Evolutionary conservation across 2,797 vertebrate species (phyloP), one percentile per base, ranked within the genome.

Genomic region (Acanthornis magna): DNA sequence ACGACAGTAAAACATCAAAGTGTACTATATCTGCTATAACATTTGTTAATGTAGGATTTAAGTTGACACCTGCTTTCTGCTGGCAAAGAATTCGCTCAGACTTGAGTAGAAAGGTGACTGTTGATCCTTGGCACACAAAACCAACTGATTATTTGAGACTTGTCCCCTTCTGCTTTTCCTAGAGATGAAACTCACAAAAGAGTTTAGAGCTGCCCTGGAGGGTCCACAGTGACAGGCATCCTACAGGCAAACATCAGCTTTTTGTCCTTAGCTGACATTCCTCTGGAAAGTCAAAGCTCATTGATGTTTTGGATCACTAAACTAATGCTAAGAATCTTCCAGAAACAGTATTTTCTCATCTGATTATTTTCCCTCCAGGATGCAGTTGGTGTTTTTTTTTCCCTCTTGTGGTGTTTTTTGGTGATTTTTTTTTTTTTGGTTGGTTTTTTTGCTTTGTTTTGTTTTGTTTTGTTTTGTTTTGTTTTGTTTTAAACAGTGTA

Each of bases 111-210:
- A 86, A 84, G 76, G 55, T 78, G 79, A 14, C 51, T 78, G 54
- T 36, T 95, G 55, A 67, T 91, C 29, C 58, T 83, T 13, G 9
- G 82, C n/a, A 36, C 79, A 72, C 19, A 51, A 94, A 90, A 57
- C 58, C n/a, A 71, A 6, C 66, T 61, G 58, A 72, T 80, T 63
- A 63, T 74, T 91, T 77, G 26, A 88, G 73, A 86, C 68, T 83
- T 57, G 43, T 78, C 63, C 9, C 40, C 54, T 91, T 89, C 91
- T 95, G 70, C 71, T 93, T 95, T 95, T 88, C 67, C 50, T 30
- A 66, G 71, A 72, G 61, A 58, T 65, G n/a, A 63, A 94, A 83
- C 38, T 53, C n/a, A 2, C 42, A 55, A 34, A 88, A 50, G 62
- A 75, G 43, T 89, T 91, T 54, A 36, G 50, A 83, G 43, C 34